Evolutionary conservation across 2,797 vertebrate genomes (phyloP), one percentile per base, ranked within the genome.

Genomic region (Catharus ustulatus): DNA sequence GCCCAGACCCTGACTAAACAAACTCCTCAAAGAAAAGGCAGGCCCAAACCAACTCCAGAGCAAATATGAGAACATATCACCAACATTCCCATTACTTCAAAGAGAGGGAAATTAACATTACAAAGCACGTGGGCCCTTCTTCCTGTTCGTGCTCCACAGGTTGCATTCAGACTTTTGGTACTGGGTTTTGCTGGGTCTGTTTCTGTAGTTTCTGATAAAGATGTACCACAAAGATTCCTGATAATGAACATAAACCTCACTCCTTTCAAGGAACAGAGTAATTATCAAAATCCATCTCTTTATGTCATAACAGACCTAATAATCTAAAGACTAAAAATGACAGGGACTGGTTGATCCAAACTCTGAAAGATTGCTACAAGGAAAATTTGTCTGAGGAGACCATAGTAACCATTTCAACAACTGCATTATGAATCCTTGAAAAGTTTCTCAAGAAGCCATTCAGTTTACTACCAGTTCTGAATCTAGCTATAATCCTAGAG

Each of bases 251-350:
- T 13, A 69, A 84, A 64, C 15, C 7, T n/a, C 40, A 27, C 13
- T 78, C 34, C 66, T 73, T 93, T 84, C 52, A 71, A 79, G 48
- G 42, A 57, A 16, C 16, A 59, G 9, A 59, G 45, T n/a, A 73
- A 90, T 46, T 64, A 24, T 64, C 13, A 63, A 85, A 96, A 73
- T 67, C 34, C 46, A 71, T 5, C n/a, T 76, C 57, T 89, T 64
- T 67, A 48, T 11, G 27, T 32, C 23, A 15, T 45, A 89, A 59
- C 5, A 87, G 32, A 83, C 18, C 11, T 42, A 85, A 71, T 34
- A 91, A 73, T 22, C 16, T 15, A 51, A 87, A 23, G 40, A 79
- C 27, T 61, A 46, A 57, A 84, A 94, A 78, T 62, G 51, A 51
- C 38, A 82, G 38, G 13, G 23, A 78, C 46, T 62, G 46, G 30